Evolutionary conservation across 2,113 vertebrate species (phyloP).

Genomic region (Ciconia maguari): DNA sequence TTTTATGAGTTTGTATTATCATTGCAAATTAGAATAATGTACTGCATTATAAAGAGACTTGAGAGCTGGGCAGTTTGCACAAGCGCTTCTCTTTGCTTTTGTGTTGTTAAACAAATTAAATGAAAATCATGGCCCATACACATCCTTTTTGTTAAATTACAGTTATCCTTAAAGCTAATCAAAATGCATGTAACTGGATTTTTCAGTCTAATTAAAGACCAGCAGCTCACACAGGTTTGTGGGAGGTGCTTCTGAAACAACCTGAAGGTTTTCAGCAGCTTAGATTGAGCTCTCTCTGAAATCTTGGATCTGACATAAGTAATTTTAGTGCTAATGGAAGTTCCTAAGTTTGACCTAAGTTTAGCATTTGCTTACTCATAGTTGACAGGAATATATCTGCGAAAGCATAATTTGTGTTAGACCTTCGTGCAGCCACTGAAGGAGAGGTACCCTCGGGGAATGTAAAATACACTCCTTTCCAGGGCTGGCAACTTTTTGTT

Average conservation of each 20-base stretch:
- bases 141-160: not conserved
- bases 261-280: not conserved
- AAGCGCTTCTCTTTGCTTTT: not conserved
- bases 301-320: not conserved
- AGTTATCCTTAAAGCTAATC: not conserved
- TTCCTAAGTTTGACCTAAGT: not conserved
- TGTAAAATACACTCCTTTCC: not conserved
- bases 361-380: not conserved
- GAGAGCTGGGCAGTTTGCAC: not conserved
- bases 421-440: not conserved
- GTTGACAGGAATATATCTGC: not conserved
- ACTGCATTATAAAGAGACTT: not conserved
- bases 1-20: not conserved
- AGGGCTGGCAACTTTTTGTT: not conserved
- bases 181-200: not conserved
- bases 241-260: not conserved
- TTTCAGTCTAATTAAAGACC: not conserved
- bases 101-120: not conserved
- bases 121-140: not conserved
- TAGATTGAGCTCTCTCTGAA: not conserved
- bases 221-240: not conserved
- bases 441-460: not conserved
- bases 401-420: not conserved
- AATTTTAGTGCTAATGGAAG: not conserved
- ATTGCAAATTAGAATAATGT: not conserved